Conservation (phyloP, 2,888 invertebrate species). For the Lymantria dispar region DNA sequence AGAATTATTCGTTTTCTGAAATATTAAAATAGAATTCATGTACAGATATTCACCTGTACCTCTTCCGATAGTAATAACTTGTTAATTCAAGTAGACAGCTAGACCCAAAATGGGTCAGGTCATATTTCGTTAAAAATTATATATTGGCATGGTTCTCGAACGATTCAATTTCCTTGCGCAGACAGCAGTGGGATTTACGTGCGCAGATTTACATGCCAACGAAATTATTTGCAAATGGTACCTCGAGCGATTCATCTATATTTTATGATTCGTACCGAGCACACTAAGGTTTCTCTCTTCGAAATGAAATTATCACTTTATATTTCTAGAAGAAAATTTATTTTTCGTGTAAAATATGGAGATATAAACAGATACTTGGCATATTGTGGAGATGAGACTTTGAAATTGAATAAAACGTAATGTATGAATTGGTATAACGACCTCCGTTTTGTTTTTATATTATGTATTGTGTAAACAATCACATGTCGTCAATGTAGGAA, state of each 20-base stretch:
- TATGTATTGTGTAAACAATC: not conserved
- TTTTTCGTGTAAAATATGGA: constrained; percentile 34
- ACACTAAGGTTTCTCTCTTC: constrained; percentile 44
- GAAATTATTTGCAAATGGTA: constrained; percentile 77
- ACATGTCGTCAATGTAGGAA: not conserved
- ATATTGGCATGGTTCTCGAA: constrained; percentile 73
- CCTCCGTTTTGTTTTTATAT: constrained; percentile 1
- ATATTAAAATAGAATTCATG: constrained; percentile 2
- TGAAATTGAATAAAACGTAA: constrained; percentile 21
- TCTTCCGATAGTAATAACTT: constrained; percentile 18
- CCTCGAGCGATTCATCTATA: constrained; percentile 65
- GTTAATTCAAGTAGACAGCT: constrained; percentile 26
- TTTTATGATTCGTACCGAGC: constrained; percentile 59
- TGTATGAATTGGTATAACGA: constrained; percentile 14
- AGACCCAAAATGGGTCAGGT: constrained; percentile 33
- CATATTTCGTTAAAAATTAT: constrained; percentile 66
- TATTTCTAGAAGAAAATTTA: constrained; percentile 33
- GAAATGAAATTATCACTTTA: constrained; percentile 40
- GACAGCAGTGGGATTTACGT: constrained; percentile 78
- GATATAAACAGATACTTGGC: constrained; percentile 33
- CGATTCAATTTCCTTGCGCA: constrained; percentile 80
- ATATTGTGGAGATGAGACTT: constrained; percentile 25
- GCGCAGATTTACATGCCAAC: constrained; percentile 77
- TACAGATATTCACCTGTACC: constrained; percentile 3
- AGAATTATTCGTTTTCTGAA: not conserved